Conservation (phyloP, 2,888 invertebrate species). For the Cybosia mesomella region DNA sequence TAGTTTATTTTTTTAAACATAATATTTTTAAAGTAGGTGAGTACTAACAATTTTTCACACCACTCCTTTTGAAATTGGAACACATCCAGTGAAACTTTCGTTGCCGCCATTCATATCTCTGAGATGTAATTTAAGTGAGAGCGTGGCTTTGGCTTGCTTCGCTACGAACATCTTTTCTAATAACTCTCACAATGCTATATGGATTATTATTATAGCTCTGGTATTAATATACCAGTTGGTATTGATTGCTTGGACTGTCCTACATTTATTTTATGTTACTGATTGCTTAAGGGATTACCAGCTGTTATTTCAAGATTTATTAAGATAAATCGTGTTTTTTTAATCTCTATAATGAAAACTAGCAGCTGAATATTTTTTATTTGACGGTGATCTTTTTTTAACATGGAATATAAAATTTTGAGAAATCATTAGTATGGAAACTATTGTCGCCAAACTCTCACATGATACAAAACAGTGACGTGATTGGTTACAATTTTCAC, state of each 20-base stretch:
- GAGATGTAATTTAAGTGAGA: constrained; percentile 37
- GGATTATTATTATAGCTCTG: neutral
- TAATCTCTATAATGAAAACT: neutral
- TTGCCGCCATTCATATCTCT: constrained; percentile 33
- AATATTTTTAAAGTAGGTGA: neutral
- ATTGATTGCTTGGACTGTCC: neutral
- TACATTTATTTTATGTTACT: constrained; percentile 5
- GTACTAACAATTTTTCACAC: constrained; percentile 8
- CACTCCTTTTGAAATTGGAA: constrained; percentile 14
- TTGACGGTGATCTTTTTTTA: too few species aligned
- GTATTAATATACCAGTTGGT: neutral
- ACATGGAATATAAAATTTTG: too few species aligned
- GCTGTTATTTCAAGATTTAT: neutral
- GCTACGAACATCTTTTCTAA: constrained; percentile 36
- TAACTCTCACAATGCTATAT: constrained; percentile 31
- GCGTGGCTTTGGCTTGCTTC: constrained; percentile 35
- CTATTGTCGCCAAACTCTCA: too few species aligned
- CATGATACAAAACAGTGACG: too few species aligned
- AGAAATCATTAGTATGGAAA: too few species aligned
- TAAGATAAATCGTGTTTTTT: neutral
- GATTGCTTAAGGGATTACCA: neutral
- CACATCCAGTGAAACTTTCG: constrained; percentile 27
- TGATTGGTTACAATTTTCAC: too few species aligned
- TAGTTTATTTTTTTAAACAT: neutral
- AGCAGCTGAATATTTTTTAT: neutral